Conservation (phyloP, 2,797 vertebrate genomes). For the Paratrypauchen microcephalus region DNA sequence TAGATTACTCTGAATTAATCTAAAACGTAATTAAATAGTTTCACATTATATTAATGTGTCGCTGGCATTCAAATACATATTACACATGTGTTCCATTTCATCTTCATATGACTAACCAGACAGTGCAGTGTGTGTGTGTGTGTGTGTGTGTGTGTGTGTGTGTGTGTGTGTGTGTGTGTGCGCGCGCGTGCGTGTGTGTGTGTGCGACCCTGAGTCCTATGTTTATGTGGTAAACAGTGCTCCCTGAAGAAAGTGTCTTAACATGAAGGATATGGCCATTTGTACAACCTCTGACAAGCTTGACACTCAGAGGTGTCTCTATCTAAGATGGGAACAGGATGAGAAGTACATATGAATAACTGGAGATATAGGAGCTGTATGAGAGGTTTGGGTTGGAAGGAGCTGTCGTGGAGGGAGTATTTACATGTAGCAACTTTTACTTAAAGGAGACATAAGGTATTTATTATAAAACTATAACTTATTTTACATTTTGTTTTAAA, state of each 20-base stretch:
- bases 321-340: constrained; percentile 46
- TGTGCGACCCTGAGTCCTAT: constrained; percentile 19
- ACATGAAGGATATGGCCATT: constrained; percentile 62
- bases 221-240: constrained; percentile 26
- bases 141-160: constrained; percentile 5
- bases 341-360: constrained; percentile 34
- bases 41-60: not conserved
- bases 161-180: not conserved
- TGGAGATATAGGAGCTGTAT: not conserved
- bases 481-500: too few relatives aligned
- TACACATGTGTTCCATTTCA: constrained; percentile 19
- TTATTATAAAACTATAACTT: too few relatives aligned
- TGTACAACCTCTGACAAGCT: constrained; percentile 22
- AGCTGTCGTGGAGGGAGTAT: not conserved
- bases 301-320: constrained; percentile 30
- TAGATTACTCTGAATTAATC: not conserved
- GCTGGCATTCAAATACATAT: too few relatives aligned
- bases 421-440: too few relatives aligned
- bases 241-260: constrained; percentile 58
- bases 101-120: constrained; percentile 50
- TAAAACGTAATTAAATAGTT: not conserved
- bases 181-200: not conserved
- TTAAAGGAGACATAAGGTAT: too few relatives aligned
- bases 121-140: not conserved
- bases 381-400: constrained; percentile 11